Conservation (phyloP, 1,140 invertebrate genomes). For the Leptestheria dahalacensis region DNA sequence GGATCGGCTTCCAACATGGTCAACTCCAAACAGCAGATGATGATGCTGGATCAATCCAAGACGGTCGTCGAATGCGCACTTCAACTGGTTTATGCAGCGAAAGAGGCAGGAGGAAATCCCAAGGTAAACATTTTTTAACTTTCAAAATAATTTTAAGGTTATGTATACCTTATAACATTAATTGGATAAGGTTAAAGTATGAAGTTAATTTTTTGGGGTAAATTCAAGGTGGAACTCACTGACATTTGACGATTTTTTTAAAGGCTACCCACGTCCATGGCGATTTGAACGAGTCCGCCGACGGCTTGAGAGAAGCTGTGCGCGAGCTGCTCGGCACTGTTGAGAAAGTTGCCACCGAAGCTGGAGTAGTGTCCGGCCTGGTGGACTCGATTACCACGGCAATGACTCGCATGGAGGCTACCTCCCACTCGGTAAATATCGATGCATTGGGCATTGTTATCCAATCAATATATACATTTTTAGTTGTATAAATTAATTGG, state of each 20-base stretch:
- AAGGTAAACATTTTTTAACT: constrained; percentile 33
- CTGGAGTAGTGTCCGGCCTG: constrained; percentile 44
- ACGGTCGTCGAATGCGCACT: constrained; percentile 81
- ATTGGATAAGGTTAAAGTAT: no score
- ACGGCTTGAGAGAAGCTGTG: constrained; percentile 61
- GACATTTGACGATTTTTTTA: constrained; percentile 17
- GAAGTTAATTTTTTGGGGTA: no score
- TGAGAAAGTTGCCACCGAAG: constrained; percentile 57
- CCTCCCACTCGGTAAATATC: constrained; percentile 1
- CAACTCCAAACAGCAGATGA: constrained; percentile 76
- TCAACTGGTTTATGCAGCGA: constrained; percentile 68
- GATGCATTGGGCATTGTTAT: no score
- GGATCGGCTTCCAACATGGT: constrained; percentile 61
- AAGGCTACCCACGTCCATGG: constrained; percentile 58
- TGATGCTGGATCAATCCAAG: constrained; percentile 79
- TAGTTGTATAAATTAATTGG: not conserved
- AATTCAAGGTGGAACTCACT: no score
- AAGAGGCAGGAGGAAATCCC: constrained; percentile 85
- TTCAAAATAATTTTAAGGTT: no score
- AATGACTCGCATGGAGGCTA: constrained; percentile 55
- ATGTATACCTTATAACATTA: no score
- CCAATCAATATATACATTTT: no score
- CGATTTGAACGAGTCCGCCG: constrained; percentile 66
- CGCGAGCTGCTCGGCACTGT: constrained; percentile 64
- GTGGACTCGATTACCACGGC: constrained; percentile 79